A percentile compares a stretch with the other conserved stretches of the same genome.
Evolutionary conservation across 2,797 vertebrate genomes (phyloP).

Genomic region (Choloepus didactylus): DNA sequence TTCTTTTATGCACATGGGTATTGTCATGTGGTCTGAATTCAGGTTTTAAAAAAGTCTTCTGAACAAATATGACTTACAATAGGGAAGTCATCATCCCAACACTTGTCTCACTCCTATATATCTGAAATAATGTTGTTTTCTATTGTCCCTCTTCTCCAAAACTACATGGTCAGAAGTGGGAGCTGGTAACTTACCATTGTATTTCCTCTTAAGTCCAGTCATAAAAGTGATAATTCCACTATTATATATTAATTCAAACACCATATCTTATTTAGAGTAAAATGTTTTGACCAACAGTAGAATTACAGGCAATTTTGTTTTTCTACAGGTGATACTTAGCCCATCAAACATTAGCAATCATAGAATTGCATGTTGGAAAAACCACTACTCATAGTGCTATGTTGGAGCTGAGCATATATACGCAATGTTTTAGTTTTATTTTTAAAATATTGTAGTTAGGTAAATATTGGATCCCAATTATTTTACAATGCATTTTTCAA

Average conservation of each 20-base stretch:
- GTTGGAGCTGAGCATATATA: background rate
- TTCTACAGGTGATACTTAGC: background rate
- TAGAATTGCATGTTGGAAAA: background rate
- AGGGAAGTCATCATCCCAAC: background rate
- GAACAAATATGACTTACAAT: background rate
- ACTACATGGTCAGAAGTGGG: background rate
- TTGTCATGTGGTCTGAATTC: background rate
- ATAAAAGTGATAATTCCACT: background rate
- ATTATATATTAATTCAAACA: background rate
- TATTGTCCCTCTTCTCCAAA: background rate
- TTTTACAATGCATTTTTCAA: constrained; percentile 13
- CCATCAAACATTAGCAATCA: background rate
- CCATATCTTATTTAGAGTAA: background rate
- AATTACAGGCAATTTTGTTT: background rate
- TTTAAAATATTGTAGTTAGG: background rate
- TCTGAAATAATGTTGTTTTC: background rate
- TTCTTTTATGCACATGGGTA: background rate
- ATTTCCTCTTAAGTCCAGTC: background rate
- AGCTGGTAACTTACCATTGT: background rate
- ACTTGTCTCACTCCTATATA: background rate
- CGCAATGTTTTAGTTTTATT: background rate
- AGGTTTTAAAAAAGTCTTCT: background rate
- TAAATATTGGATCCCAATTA: background rate
- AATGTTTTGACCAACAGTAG: background rate
- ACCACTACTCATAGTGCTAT: background rate